phyloP scores from a whole-genome alignment of 2,888 invertebrate species.

The Cataglyphis rosenhaueri region DNA sequence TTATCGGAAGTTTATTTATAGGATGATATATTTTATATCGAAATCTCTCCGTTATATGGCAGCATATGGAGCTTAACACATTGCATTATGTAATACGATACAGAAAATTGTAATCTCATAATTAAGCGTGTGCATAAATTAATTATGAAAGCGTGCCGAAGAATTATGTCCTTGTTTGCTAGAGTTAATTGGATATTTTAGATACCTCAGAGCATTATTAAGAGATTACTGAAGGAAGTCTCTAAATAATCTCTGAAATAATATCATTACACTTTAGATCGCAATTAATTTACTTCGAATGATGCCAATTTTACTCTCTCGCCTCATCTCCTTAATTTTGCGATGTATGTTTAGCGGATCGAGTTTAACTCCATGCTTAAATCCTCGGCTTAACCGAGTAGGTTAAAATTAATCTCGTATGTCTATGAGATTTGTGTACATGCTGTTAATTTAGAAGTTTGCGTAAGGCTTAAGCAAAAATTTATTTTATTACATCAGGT shows the following conservation, averaged over 20 bases:
- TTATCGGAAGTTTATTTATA: neutral
- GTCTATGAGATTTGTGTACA: conserved; percentile 49
- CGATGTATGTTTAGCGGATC: conserved; percentile 40
- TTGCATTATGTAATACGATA: neutral
- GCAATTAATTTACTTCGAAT: conserved; percentile 40
- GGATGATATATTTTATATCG: neutral
- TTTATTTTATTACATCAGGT: conserved; percentile 19
- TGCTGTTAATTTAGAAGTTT: conserved; percentile 66
- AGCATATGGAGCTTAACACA: neutral
- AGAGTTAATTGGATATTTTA: conserved; percentile 46
- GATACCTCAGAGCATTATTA: neutral
- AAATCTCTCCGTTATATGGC: neutral
- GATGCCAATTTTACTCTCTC: conserved; percentile 39
- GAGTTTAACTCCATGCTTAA: conserved; percentile 31
- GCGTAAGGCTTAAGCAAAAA: conserved; percentile 33
- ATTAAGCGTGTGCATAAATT: conserved; percentile 26
- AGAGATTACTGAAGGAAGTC: conserved; percentile 13
- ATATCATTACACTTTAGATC: conserved; percentile 23
- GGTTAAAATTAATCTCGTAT: conserved; percentile 52
- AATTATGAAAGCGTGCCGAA: conserved; percentile 7
- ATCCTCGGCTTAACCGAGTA: conserved; percentile 40
- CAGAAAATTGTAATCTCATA: conserved; percentile 32
- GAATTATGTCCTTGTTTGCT: conserved; percentile 9
- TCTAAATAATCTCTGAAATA: conserved; percentile 10
- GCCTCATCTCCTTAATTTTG: conserved; percentile 34